Conservation (phyloP, 2,888 invertebrate species). For the Erebia epiphron region DNA sequence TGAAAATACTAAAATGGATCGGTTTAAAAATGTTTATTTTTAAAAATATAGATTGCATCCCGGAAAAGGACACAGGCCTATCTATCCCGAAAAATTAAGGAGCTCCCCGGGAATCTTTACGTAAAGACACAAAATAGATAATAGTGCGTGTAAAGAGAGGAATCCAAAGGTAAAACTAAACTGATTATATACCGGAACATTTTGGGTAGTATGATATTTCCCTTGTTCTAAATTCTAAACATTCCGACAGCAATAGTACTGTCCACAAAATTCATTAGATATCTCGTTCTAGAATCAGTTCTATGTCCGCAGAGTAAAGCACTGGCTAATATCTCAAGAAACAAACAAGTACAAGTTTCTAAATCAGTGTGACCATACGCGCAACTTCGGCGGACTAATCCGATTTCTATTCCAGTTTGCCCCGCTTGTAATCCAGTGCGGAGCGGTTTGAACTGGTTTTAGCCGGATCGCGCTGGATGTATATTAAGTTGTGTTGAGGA, state of each 20-base stretch:
- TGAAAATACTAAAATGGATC: too few species aligned
- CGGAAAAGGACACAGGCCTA: too few species aligned
- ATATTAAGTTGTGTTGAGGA: background rate
- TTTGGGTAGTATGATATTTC: too few species aligned
- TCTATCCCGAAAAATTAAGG: too few species aligned
- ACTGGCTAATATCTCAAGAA: conserved; percentile 60
- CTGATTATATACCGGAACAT: too few species aligned
- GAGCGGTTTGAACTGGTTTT: conserved; percentile 57
- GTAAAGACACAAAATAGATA: too few species aligned
- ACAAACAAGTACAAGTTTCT: conserved; percentile 72
- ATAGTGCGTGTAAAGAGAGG: too few species aligned
- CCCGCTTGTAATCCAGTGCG: conserved; percentile 64
- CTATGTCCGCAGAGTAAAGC: conserved; percentile 18
- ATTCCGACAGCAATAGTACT: background rate
- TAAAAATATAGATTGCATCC: too few species aligned
- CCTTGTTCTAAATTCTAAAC: background rate
- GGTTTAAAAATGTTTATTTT: too few species aligned
- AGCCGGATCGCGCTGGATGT: conserved; percentile 43
- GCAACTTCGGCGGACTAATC: conserved; percentile 73
- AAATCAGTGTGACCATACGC: conserved; percentile 77
- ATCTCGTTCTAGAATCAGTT: conserved; percentile 16
- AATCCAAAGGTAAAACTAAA: too few species aligned
- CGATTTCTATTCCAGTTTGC: conserved; percentile 63
- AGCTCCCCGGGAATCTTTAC: too few species aligned
- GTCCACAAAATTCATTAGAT: conserved; percentile 9